Evolutionary conservation across 1,140 invertebrate species (phyloP).

Genomic region (Formica exsecta): DNA sequence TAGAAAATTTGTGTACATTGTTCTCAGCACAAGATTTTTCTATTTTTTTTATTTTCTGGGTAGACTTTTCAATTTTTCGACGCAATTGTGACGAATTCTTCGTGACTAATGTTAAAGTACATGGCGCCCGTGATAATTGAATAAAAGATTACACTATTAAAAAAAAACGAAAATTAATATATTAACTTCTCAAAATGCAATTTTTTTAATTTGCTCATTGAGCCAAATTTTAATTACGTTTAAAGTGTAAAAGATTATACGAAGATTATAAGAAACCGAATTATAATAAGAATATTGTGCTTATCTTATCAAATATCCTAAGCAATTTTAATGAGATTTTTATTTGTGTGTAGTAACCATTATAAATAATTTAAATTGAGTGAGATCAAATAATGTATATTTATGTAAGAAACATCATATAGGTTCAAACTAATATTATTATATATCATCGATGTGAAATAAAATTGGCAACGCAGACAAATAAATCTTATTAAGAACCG

Average conservation of each 20-base stretch:
- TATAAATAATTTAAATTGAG: background rate
- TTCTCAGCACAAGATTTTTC: constrained; percentile 10
- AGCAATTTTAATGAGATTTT: constrained; percentile 16
- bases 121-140: constrained; percentile 13
- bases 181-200: background rate
- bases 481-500: constrained; percentile 11
- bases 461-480: constrained; percentile 53
- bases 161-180: background rate
- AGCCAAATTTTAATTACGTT: constrained; percentile 11
- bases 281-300: background rate
- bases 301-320: background rate
- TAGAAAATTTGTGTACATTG: constrained; percentile 25
- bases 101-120: constrained; percentile 18
- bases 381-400: background rate
- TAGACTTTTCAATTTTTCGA: constrained; percentile 54
- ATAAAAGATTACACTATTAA: background rate
- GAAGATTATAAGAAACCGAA: background rate
- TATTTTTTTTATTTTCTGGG: constrained; percentile 61
- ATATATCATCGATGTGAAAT: background rate
- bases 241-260: background rate
- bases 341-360: background rate
- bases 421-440: background rate
- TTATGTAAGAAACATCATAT: background rate
- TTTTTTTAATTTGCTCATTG: background rate
- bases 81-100: constrained; percentile 58